Conservation (phyloP, 2,113 vertebrate genomes). For the Kryptolebias marmoratus region DNA sequence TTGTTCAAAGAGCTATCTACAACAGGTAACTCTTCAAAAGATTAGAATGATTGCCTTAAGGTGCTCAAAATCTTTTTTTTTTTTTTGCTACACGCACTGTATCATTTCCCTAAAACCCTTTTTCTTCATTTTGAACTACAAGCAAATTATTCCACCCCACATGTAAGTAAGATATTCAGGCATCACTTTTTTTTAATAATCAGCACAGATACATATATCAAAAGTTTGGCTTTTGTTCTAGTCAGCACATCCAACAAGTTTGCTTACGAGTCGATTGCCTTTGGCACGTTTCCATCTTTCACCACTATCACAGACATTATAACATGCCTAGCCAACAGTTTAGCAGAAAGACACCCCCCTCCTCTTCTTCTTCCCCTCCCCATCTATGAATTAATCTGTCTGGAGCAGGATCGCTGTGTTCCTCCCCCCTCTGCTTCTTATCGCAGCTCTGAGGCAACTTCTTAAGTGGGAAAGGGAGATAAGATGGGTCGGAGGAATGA, state of each 20-base stretch:
- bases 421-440: conserved; percentile 50
- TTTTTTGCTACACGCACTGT: neutral
- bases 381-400: conserved; percentile 52
- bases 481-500: conserved; percentile 63
- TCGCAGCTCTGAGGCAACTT: conserved; percentile 59
- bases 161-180: neutral
- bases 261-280: conserved; percentile 17
- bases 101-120: neutral
- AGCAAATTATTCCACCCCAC: neutral
- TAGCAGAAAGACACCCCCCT: conserved; percentile 22
- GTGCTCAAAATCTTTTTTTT: no score
- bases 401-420: conserved; percentile 45
- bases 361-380: no score
- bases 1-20: no score
- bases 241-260: conserved; percentile 24
- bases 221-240: conserved; percentile 30
- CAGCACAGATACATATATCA: conserved; percentile 11
- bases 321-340: conserved; percentile 34
- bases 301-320: conserved; percentile 44
- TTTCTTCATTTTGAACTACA: neutral
- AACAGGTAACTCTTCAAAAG: no score
- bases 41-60: no score
- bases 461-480: conserved; percentile 61
- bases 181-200: neutral
- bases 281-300: conserved; percentile 47